Conservation (phyloP, 2,113 vertebrate genomes). For the Esox niger region DNA sequence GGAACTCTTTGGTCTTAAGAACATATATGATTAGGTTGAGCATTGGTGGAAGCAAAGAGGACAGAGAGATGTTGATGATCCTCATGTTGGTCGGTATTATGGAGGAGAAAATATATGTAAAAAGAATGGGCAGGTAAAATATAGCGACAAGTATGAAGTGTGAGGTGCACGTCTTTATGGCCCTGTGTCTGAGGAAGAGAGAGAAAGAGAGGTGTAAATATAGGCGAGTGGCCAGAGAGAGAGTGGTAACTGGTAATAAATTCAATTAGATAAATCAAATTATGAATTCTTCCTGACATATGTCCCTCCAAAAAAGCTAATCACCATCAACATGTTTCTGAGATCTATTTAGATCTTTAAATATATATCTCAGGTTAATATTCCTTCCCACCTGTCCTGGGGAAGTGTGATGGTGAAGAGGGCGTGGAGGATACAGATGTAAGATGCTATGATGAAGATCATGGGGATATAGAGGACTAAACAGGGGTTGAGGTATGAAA, state of each 20-base stretch:
- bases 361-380: neutral
- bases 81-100: conserved; percentile 48
- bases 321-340: neutral
- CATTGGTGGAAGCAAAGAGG: conserved; percentile 35
- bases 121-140: conserved; percentile 26
- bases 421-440: conserved; percentile 37
- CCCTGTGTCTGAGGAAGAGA: conserved; percentile 9
- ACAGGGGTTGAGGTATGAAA: conserved; percentile 2
- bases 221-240: neutral
- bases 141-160: conserved; percentile 34
- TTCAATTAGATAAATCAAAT: neutral
- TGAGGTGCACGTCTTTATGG: conserved; percentile 31
- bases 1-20: too few relatives aligned
- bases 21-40: conserved; percentile 51
- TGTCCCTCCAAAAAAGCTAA: too few relatives aligned
- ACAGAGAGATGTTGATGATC: conserved; percentile 64
- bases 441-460: conserved; percentile 38
- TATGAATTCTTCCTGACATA: neutral
- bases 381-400: neutral
- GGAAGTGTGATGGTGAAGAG: conserved; percentile 22
- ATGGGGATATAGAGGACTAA: conserved; percentile 39
- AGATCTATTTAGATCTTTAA: neutral
- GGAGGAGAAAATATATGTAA: conserved; percentile 13
- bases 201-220: neutral
- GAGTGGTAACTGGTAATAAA: too few relatives aligned